Conservation (phyloP, 2,113 vertebrate genomes). For the Electrona antarctica region DNA sequence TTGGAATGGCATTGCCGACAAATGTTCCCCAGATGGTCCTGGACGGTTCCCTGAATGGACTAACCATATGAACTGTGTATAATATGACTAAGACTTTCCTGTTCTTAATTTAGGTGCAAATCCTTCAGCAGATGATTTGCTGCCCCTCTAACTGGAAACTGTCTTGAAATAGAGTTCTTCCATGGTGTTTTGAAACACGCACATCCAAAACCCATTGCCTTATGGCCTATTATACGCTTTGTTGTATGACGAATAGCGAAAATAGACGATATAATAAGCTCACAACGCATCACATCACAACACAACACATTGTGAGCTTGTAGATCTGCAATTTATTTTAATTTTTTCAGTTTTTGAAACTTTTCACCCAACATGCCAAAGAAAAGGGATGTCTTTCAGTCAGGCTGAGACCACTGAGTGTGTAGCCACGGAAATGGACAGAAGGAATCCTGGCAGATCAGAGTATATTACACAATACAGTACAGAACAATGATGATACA, state of each 20-base stretch:
- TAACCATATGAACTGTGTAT: constrained; percentile 8
- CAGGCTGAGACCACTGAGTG: no score
- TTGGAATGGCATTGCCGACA: background rate
- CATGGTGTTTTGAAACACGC: constrained; percentile 30
- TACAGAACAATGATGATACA: background rate
- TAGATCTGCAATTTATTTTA: constrained; percentile 11
- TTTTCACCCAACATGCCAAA: no score
- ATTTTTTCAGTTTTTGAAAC: background rate
- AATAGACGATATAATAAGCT: no score
- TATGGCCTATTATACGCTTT: no score
- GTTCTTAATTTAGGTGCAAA: constrained; percentile 47
- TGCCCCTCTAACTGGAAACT: constrained; percentile 41
- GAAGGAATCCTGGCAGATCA: no score
- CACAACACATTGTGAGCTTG: background rate
- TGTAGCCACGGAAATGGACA: no score
- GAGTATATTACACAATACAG: no score
- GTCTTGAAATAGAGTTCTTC: constrained; percentile 33
- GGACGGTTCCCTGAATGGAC: constrained; percentile 13
- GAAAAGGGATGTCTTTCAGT: no score
- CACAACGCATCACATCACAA: background rate
- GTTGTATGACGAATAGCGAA: no score
- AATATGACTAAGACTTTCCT: constrained; percentile 54
- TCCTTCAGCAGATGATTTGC: constrained; percentile 32
- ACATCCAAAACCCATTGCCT: constrained; percentile 17
- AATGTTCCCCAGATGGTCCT: constrained; percentile 24